A percentile compares a stretch with the other conserved stretches of the same genome.
phyloP scores from a whole-genome alignment of 2,888 invertebrate genomes.

The Pimpla rufipes region DNA sequence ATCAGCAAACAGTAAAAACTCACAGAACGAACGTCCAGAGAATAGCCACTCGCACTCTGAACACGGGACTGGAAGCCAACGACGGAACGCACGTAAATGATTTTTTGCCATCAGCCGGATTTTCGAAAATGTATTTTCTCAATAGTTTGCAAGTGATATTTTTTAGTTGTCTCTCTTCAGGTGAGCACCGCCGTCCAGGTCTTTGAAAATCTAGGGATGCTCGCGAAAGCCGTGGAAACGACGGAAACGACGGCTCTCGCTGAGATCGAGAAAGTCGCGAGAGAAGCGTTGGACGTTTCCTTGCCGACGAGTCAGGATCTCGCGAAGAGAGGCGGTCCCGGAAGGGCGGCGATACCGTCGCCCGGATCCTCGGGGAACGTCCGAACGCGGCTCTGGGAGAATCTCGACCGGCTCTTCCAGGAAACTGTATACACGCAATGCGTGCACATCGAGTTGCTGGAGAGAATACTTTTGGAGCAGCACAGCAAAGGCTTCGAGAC shows the following conservation, averaged over 20 bases:
- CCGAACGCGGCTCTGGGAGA: conserved; percentile 93
- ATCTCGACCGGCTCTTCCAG: conserved; percentile 94
- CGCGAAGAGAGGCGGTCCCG: conserved; percentile 85
- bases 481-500: conserved; percentile 79
- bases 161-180: conserved; percentile 77
- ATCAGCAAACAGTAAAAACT: conserved; percentile 92
- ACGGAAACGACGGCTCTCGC: conserved; percentile 85
- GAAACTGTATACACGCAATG: conserved; percentile 91
- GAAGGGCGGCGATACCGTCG: conserved; percentile 87
- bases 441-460: conserved; percentile 85
- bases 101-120: not conserved
- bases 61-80: conserved; percentile 92
- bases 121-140: not conserved
- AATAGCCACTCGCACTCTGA: conserved; percentile 91
- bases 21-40: conserved; percentile 80
- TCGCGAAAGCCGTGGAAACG: conserved; percentile 85
- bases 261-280: conserved; percentile 85
- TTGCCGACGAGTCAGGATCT: conserved; percentile 80
- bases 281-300: conserved; percentile 85
- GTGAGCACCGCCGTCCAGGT: conserved; percentile 89
- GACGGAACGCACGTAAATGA: conserved; percentile 88
- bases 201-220: conserved; percentile 87
- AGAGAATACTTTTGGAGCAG: conserved; percentile 80
- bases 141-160: conserved; percentile 35
- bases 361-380: conserved; percentile 87